Percentiles rank a stretch among this genome's conserved stretches.
These are phyloP conservation scores for Podarcis lilfordi DNA, from an alignment of 2,797 vertebrate species.

Conservation along the genomic window DNA sequence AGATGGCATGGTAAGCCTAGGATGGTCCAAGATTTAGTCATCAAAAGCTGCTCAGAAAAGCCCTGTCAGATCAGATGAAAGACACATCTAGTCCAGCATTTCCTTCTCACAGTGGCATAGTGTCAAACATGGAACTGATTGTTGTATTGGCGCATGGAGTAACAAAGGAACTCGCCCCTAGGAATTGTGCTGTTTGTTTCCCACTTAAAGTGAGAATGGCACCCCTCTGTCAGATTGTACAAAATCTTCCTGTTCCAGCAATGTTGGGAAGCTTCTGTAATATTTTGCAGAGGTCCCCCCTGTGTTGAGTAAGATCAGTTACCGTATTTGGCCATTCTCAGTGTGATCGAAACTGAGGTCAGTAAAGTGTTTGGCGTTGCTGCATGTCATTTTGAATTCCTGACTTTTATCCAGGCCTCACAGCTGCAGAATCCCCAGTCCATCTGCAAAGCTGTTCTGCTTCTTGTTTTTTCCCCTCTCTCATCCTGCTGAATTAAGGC, in stretches of 20 bases:
- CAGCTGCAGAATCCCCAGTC: slow-evolving; percentile 28
- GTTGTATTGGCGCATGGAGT: slow-evolving; percentile 32
- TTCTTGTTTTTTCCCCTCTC: neutral
- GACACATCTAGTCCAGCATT: no score
- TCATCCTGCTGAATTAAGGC: slow-evolving; percentile 60
- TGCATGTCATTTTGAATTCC: slow-evolving; percentile 68
- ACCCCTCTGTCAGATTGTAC: slow-evolving; percentile 64
- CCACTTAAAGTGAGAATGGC: slow-evolving; percentile 55
- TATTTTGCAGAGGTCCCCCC: slow-evolving; percentile 47
- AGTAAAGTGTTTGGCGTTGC: slow-evolving; percentile 58
- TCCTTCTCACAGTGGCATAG: neutral
- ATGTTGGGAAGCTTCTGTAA: slow-evolving; percentile 46
- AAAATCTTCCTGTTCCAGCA: slow-evolving; percentile 39
- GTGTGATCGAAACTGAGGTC: slow-evolving; percentile 65
- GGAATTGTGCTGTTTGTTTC: slow-evolving; percentile 28
- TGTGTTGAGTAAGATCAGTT: slow-evolving; percentile 59
- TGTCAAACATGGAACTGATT: neutral
- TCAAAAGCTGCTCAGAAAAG: no score
- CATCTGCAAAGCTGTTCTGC: neutral
- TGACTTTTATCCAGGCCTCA: slow-evolving; percentile 50
- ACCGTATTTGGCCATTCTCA: slow-evolving; percentile 62
- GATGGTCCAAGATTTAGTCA: no score
- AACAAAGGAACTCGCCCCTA: slow-evolving; percentile 36
- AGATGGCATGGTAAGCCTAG: neutral
- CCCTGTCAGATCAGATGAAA: no score